Percentiles rank a stretch among this genome's conserved stretches.
These are phyloP conservation scores for Boloria euphrosyne DNA, from an alignment of 2,888 invertebrate genomes.

Conservation along the genomic window DNA sequence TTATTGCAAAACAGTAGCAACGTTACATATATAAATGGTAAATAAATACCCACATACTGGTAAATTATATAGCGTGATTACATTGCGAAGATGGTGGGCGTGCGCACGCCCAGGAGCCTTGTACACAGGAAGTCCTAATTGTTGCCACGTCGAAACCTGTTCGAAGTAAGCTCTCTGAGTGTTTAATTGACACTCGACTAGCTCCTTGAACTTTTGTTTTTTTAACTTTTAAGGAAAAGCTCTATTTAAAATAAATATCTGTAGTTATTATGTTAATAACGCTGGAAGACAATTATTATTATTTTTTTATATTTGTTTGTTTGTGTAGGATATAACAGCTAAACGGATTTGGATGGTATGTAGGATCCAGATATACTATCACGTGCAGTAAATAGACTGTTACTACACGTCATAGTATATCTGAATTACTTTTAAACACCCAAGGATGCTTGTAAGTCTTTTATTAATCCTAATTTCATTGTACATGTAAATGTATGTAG, in stretches of 20 bases:
- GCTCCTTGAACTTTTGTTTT: conserved; percentile 13
- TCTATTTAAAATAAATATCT: neutral
- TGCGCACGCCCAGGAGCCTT: conserved; percentile 41
- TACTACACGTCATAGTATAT: neutral
- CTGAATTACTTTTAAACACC: neutral
- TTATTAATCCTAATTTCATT: neutral
- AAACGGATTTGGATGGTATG: too few relatives aligned
- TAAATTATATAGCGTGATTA: conserved; percentile 13
- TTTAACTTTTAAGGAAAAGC: neutral
- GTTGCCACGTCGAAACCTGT: conserved; percentile 42
- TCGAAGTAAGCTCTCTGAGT: conserved; percentile 14
- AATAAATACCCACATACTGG: conserved; percentile 13
- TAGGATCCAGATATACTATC: too few relatives aligned
- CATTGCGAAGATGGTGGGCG: conserved; percentile 25
- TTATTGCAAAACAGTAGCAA: conserved; percentile 1
- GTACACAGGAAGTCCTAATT: conserved; percentile 68
- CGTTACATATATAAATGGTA: conserved; percentile 12
- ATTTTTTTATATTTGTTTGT: too few relatives aligned
- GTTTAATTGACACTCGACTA: conserved; percentile 24
- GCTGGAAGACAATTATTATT: too few relatives aligned
- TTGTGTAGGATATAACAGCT: too few relatives aligned
- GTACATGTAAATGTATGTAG: conserved; percentile 2
- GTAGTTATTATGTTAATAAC: too few relatives aligned
- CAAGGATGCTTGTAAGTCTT: neutral
- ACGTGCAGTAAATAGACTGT: too few relatives aligned